phyloP scores from a whole-genome alignment of 1,140 invertebrate species.

The Caenorhabditis remanei region DNA sequence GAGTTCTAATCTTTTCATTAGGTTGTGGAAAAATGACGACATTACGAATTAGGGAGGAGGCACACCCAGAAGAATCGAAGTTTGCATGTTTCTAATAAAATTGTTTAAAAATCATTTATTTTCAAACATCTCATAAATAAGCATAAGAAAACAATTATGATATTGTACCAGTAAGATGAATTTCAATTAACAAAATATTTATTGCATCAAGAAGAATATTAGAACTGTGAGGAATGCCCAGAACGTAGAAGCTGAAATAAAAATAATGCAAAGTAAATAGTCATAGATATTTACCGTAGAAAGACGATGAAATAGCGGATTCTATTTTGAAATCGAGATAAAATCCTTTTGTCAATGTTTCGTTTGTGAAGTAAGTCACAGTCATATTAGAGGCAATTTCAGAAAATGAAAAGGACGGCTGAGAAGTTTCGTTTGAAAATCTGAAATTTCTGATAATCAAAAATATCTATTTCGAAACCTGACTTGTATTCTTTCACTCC shows the following conservation, averaged over 20 bases:
- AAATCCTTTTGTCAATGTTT: background rate
- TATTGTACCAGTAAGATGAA: too few species aligned
- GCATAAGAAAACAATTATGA: too few species aligned
- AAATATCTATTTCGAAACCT: background rate
- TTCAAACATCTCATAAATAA: too few species aligned
- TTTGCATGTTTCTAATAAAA: too few species aligned
- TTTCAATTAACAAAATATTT: background rate
- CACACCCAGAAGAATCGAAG: background rate
- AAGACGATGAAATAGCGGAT: background rate
- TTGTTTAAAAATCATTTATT: too few species aligned
- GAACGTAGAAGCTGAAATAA: background rate
- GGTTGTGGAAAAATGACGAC: background rate
- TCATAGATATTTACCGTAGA: background rate
- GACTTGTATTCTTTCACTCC: background rate
- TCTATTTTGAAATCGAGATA: conserved; percentile 2
- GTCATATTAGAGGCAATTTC: background rate
- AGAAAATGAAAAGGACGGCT: too few species aligned
- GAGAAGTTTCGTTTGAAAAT: background rate
- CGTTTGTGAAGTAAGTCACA: background rate
- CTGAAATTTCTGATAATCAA: background rate
- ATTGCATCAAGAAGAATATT: background rate
- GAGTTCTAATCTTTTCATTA: too few species aligned
- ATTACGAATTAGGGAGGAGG: conserved; percentile 1
- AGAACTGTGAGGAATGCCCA: background rate
- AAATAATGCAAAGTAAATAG: background rate